Evolutionary conservation across 2,113 vertebrate species (phyloP).

Genomic region (Ctenodactylus gundi): DNA sequence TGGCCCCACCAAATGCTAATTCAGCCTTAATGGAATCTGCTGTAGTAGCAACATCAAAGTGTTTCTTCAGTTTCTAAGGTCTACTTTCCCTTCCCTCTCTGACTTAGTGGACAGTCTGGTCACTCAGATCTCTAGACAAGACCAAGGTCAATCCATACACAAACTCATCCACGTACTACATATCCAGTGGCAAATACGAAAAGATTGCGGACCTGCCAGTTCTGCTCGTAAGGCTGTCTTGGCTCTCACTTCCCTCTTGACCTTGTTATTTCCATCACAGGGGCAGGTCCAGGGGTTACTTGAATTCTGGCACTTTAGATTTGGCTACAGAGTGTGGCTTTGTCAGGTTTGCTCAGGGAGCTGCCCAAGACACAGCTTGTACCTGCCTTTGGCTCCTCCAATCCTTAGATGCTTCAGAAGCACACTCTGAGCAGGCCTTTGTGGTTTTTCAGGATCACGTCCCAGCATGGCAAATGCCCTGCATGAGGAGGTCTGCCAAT

Average conservation of each 20-base stretch:
- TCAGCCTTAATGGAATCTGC: neutral
- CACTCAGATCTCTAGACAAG: neutral
- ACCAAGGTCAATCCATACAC: neutral
- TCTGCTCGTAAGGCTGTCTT: neutral
- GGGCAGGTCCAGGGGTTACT: neutral
- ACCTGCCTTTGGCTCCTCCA: neutral
- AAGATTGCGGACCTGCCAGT: neutral
- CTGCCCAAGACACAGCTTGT: constrained; percentile 35
- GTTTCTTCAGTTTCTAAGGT: neutral
- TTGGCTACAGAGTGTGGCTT: constrained; percentile 38
- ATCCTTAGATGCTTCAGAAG: neutral
- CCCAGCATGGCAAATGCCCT: neutral
- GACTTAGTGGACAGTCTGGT: neutral
- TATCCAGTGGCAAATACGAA: neutral
- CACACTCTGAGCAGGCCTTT: neutral
- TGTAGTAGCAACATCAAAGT: neutral
- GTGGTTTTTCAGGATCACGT: constrained; percentile 15
- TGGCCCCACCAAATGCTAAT: neutral
- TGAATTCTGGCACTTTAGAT: constrained; percentile 31
- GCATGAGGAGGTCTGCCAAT: neutral
- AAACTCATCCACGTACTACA: neutral
- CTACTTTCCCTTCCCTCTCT: neutral
- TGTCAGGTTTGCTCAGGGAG: neutral
- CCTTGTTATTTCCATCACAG: neutral
- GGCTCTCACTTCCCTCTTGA: neutral